A percentile compares a stretch with the other conserved stretches of the same genome.
Conservation (phyloP, 37 sponge, comb jelly and placozoan genomes). For the Mnemiopsis leidyi region DNA sequence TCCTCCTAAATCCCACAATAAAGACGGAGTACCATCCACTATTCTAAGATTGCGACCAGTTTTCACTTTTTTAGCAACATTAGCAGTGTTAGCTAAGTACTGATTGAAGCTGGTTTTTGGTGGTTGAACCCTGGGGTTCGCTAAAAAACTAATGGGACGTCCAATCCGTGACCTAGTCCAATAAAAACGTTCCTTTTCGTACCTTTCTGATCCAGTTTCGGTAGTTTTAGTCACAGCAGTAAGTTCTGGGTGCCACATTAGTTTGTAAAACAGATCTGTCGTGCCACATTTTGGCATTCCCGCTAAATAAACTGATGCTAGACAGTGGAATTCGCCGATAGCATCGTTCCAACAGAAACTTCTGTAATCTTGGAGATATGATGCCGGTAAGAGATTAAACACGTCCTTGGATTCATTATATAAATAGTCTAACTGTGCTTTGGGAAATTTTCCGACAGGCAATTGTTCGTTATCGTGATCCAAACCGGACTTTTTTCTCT, state of each 20-base stretch:
- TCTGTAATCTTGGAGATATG: constrained; percentile 31
- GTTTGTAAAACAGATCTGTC: constrained; percentile 23
- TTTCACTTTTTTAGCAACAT: too few relatives aligned
- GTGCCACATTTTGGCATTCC: constrained; percentile 55
- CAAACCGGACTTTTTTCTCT: too few relatives aligned
- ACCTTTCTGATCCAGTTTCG: not conserved
- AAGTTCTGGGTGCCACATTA: constrained; percentile 25
- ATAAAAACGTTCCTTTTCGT: constrained; percentile 11
- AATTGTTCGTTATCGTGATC: not conserved
- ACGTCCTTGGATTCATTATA: constrained; percentile 18
- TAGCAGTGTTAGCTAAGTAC: not conserved
- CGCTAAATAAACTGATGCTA: not conserved
- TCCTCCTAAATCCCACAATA: constrained; percentile 1
- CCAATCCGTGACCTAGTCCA: not conserved
- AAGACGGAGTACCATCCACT: constrained; percentile 48
- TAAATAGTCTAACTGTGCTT: not conserved
- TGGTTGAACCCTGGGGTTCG: not conserved
- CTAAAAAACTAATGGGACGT: not conserved
- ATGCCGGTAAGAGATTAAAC: not conserved
- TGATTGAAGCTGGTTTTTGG: not conserved
- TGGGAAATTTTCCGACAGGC: not conserved
- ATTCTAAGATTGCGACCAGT: not conserved
- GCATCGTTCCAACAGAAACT: constrained; percentile 28
- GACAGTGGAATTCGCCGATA: not conserved
- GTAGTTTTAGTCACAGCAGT: not conserved